Evolutionary conservation across 2,113 vertebrate species (phyloP).

Genomic region (Oryzias curvinotus): DNA sequence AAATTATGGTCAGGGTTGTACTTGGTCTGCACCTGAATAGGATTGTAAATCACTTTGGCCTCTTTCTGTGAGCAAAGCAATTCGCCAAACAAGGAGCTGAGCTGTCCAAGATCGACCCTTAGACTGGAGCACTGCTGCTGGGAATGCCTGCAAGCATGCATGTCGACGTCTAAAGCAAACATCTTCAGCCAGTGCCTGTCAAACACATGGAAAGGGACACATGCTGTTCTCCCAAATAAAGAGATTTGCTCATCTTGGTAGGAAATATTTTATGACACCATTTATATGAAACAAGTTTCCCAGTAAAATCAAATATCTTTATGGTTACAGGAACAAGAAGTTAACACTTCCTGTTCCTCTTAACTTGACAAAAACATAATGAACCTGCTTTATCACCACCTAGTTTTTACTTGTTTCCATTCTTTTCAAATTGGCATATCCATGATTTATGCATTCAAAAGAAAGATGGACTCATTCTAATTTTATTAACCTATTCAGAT

Average conservation of each 20-base stretch:
- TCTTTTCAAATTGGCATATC: no score
- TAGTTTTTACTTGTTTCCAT: no score
- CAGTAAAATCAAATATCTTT: not conserved
- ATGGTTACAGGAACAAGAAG: no score
- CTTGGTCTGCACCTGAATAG: conserved; percentile 47
- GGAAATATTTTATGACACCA: not conserved
- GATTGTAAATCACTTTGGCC: conserved; percentile 44
- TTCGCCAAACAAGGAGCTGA: conserved; percentile 74
- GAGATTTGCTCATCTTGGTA: conserved; percentile 4
- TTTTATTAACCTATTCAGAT: no score
- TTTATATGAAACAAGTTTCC: not conserved
- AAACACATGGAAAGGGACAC: not conserved
- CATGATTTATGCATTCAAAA: no score
- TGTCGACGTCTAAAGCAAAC: not conserved
- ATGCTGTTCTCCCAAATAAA: not conserved
- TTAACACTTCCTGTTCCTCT: not conserved
- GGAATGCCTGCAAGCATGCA: conserved; percentile 11
- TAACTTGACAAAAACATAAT: not conserved
- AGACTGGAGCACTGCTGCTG: conserved; percentile 2
- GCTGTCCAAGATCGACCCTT: conserved; percentile 23
- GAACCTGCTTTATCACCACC: no score
- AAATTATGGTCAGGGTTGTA: conserved; percentile 33
- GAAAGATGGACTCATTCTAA: no score
- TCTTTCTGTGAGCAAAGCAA: conserved; percentile 46
- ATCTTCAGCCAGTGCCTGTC: conserved; percentile 14